phyloP scores from a whole-genome alignment of 1,140 invertebrate genomes.

The Polypedilum vanderplanki region DNA sequence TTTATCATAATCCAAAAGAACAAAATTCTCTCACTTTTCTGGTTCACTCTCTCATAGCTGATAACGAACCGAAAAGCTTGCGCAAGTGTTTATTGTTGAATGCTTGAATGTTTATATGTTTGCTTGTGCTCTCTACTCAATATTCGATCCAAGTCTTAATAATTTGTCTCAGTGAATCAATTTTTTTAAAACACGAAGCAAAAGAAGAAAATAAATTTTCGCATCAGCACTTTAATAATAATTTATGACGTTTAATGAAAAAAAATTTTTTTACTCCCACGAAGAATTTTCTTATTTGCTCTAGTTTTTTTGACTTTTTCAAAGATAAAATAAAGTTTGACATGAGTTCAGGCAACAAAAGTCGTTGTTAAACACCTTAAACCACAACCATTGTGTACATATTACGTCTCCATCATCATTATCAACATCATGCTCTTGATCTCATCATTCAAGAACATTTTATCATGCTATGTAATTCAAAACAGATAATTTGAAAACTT shows the following conservation, averaged over 20 bases:
- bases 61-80: not conserved
- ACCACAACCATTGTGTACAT: not conserved
- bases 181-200: not conserved
- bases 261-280: not conserved
- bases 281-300: not conserved
- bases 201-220: not conserved
- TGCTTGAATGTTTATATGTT: not conserved
- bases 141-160: not conserved
- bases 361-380: not conserved
- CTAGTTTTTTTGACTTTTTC: not conserved
- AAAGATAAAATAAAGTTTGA: not conserved
- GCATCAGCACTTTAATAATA: not conserved
- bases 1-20: too few relatives aligned
- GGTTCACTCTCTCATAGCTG: not conserved
- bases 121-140: not conserved
- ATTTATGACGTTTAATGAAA: not conserved
- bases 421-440: not conserved
- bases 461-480: constrained; percentile 10
- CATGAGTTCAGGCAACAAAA: not conserved
- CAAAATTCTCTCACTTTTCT: too few relatives aligned
- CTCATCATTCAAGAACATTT: not conserved
- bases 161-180: not conserved
- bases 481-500: constrained; percentile 29
- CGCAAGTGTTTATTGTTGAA: not conserved
- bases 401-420: not conserved